Evolutionary conservation across 2,113 vertebrate genomes (phyloP).

Genomic region (Paramormyrops kingsleyae): DNA sequence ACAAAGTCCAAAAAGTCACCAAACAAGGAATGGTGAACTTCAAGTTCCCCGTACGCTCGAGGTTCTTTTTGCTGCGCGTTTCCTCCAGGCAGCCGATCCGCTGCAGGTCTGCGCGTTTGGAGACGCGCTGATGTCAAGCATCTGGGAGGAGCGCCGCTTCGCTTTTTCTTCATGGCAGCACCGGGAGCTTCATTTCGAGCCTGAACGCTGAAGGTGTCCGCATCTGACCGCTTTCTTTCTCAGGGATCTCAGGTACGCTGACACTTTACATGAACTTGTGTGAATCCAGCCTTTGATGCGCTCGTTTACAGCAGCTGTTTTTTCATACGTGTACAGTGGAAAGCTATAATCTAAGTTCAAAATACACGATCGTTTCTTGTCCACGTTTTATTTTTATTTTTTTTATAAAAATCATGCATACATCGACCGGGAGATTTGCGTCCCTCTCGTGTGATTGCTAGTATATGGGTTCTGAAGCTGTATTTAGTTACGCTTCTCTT

Average conservation of each 20-base stretch:
- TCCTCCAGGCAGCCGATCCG: neutral
- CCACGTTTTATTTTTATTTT: neutral
- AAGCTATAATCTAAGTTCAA: neutral
- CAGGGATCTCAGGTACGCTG: constrained; percentile 20
- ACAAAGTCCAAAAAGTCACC: neutral
- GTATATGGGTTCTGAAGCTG: neutral
- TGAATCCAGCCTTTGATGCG: neutral
- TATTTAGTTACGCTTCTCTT: neutral
- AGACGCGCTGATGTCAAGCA: constrained; percentile 18
- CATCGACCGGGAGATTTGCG: neutral
- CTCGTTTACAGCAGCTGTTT: neutral
- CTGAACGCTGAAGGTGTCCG: neutral
- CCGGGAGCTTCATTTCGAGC: constrained; percentile 9
- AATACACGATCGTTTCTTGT: neutral
- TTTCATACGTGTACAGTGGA: neutral
- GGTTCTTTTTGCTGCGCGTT: neutral
- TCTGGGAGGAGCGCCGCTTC: constrained; percentile 15
- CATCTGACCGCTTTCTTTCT: neutral
- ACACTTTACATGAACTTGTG: neutral
- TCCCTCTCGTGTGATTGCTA: neutral
- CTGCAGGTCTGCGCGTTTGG: neutral
- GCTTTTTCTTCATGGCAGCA: neutral
- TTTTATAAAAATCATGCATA: neutral
- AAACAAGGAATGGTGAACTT: neutral
- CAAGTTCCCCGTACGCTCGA: neutral